phyloP scores from a whole-genome alignment of 2,113 vertebrate species.

The Cyanoderma ruficeps region DNA sequence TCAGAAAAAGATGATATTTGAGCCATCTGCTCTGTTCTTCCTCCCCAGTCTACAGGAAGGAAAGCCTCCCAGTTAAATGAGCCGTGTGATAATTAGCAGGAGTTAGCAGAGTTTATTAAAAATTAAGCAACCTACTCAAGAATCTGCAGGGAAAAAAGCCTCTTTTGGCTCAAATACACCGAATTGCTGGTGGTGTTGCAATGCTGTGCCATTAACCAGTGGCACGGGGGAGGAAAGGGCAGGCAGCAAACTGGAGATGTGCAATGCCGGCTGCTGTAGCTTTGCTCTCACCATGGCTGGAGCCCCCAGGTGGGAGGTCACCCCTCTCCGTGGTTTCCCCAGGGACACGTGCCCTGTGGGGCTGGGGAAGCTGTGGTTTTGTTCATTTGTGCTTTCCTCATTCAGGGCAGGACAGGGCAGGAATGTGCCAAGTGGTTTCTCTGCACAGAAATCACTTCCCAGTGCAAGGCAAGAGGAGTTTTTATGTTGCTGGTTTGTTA shows the following conservation, averaged over 20 bases:
- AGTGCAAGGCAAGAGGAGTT: neutral
- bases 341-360: accelerated
- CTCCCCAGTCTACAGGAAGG: constrained; percentile 44
- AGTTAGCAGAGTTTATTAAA: constrained; percentile 63
- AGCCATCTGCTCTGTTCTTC: constrained; percentile 63
- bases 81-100: constrained; percentile 48
- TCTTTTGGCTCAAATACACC: neutral
- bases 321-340: neutral
- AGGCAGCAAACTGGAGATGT: neutral
- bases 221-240: neutral
- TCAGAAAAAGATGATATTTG: constrained; percentile 39
- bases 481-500: neutral
- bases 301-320: accelerated
- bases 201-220: neutral
- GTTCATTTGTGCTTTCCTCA: neutral
- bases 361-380: neutral
- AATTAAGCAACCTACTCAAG: constrained; percentile 30
- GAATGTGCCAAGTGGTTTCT: neutral
- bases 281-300: neutral
- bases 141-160: neutral
- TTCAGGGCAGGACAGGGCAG: neutral
- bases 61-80: constrained; percentile 58
- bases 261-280: no score
- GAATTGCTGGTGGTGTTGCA: neutral
- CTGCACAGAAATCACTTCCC: neutral